Base-by-base conservation (phyloP, 2,797 vertebrate genomes). In the Brachymystax lenok region DNA sequence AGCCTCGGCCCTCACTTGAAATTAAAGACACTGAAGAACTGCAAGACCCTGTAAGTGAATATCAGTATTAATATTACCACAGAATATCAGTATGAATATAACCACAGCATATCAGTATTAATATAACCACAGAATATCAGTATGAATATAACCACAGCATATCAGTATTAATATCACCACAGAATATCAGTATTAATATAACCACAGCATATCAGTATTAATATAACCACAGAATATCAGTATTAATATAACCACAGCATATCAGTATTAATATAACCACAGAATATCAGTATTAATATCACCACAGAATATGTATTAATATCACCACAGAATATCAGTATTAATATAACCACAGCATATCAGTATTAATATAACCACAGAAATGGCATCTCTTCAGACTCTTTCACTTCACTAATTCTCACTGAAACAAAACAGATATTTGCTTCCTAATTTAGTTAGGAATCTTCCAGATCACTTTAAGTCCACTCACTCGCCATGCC, bases 11-110 rank as follows among this genome's bases (percentile, higher is more conserved):
- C 69, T 67, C 77, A 16, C 59, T 63, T 63, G 24, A 63, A 3
- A 13, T 85, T 87, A 93, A 94, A 84, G 96, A 98, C 69, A 74
- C 86, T 2, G 97, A 98, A 83, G 97, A 98, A 84, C 87, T 94
- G 82, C 93, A 94, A 90, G 96, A 98, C 88, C 92, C 28, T 40
- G 10, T 63, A 24, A 63, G 59, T 63, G 59, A 24, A 3, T 24
- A 63, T 63, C 56, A n/a, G n/a, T 59, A 21, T 63, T 27, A 63
- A 63, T 27, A 63, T 24, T 13, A 24, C 24, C 24, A 59, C n/a
- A 63, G 14, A 21, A 24, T 27, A 1, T 24, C 24, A 24, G 24
- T 24, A 24, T 24, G 0, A 63, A 63, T 27, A 63, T 24, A 13
- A 24, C 24, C 24, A 59, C n/a, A 63, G 14, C 21, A 24, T 24